Conservation (phyloP, 2,113 vertebrate species). For the Glaucidium brasilianum region DNA sequence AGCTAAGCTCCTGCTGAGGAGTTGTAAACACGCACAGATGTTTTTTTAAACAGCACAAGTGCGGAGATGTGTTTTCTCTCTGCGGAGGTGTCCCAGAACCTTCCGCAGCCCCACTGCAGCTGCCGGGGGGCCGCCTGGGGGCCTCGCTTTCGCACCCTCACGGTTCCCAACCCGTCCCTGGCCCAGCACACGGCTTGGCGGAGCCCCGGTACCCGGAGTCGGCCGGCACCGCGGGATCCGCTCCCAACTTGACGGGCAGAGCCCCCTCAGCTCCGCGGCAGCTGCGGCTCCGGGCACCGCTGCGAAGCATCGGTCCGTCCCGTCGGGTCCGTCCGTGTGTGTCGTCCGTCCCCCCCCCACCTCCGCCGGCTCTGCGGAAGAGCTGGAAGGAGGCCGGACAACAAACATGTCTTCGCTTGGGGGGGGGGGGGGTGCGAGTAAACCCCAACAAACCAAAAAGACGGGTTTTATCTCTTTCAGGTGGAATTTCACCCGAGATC, state of each 20-base stretch:
- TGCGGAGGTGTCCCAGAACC: not conserved
- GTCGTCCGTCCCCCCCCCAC: too few species aligned
- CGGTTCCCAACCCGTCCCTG: not conserved
- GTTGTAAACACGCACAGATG: accelerated
- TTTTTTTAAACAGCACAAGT: not conserved
- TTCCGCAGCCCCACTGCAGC: not conserved
- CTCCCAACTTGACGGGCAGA: not conserved
- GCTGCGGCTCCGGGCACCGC: not conserved
- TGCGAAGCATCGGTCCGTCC: not conserved
- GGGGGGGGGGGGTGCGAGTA: too few species aligned
- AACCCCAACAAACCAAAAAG: too few species aligned
- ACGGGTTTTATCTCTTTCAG: not conserved
- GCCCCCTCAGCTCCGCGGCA: not conserved
- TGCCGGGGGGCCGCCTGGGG: not conserved
- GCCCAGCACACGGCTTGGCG: not conserved
- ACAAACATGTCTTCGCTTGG: accelerated
- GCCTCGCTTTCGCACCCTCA: too few species aligned
- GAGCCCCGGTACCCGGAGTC: not conserved
- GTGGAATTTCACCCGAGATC: not conserved
- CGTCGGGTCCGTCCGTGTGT: too few species aligned
- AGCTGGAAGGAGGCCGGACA: not conserved
- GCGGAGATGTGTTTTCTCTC: not conserved
- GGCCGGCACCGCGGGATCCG: not conserved
- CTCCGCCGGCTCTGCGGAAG: not conserved
- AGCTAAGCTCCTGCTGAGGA: not conserved